These are phyloP conservation scores for Istiophorus platypterus DNA, from an alignment of 2,113 vertebrate species.

Conservation along the genomic window DNA sequence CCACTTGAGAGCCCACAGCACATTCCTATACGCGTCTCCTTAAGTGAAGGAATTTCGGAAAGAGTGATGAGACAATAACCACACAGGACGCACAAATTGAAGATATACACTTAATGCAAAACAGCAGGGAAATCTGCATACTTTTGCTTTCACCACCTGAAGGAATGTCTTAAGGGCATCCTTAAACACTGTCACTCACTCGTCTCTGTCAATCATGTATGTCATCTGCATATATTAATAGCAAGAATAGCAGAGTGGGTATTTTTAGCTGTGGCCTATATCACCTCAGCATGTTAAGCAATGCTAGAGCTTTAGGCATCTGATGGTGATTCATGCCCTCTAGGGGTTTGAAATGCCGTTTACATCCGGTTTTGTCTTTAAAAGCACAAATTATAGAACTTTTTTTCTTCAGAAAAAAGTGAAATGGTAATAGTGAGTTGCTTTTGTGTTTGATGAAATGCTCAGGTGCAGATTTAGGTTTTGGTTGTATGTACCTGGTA, in stretches of 20 bases:
- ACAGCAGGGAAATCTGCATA: not conserved
- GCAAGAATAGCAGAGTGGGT: not conserved
- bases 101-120: not conserved
- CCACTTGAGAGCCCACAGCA: not conserved
- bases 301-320: slow-evolving; percentile 1
- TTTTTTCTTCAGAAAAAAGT: too few relatives aligned
- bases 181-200: not conserved
- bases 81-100: not conserved
- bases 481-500: slow-evolving; percentile 75
- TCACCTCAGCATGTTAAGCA: slow-evolving; percentile 7
- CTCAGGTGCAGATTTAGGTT: not conserved
- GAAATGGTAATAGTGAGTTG: not conserved
- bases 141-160: not conserved
- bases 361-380: slow-evolving; percentile 30
- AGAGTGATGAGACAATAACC: not conserved
- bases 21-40: not conserved
- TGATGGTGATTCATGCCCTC: slow-evolving; percentile 64
- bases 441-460: not conserved
- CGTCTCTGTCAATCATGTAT: slow-evolving; percentile 17
- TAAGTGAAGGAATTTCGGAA: not conserved
- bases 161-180: not conserved
- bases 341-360: slow-evolving; percentile 50
- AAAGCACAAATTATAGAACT: too few relatives aligned
- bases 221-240: slow-evolving; percentile 22
- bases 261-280: slow-evolving; percentile 28